A percentile compares a stretch with the other conserved stretches of the same genome.
phyloP scores from a whole-genome alignment of 53 echinoderm and acorn worm species.

The Astropecten irregularis region DNA sequence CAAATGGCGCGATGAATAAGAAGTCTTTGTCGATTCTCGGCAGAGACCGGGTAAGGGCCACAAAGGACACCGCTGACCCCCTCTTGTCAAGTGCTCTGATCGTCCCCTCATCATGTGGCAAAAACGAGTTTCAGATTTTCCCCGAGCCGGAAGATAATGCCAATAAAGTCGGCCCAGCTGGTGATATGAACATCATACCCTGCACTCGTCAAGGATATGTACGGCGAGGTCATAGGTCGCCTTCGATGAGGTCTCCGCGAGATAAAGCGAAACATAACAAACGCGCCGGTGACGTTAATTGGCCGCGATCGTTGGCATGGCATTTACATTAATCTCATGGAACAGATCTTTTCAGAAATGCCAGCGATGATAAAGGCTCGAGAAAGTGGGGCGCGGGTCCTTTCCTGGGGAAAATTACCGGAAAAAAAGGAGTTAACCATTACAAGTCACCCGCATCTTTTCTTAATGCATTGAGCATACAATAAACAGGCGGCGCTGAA shows the following conservation, averaged over 20 bases:
- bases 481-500: no score
- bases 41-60: background rate
- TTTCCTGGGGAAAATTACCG: constrained; percentile 5
- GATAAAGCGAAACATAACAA: background rate
- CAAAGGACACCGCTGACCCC: constrained; percentile 40
- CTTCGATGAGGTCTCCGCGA: constrained; percentile 17
- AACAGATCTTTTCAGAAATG: constrained; percentile 30
- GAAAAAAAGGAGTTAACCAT: background rate
- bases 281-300: constrained; percentile 30
- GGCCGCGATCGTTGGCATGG: constrained; percentile 11
- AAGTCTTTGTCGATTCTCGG: constrained; percentile 35
- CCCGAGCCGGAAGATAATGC: constrained; percentile 20
- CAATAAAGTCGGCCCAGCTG: constrained; percentile 38
- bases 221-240: background rate
- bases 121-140: constrained; percentile 31
- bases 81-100: background rate
- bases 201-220: constrained; percentile 50
- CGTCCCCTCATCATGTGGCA: constrained; percentile 48
- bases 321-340: constrained; percentile 45
- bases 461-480: background rate
- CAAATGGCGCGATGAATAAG: constrained; percentile 54
- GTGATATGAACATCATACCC: background rate
- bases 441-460: background rate
- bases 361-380: background rate
- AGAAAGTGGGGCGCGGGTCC: background rate